Evolutionary conservation across 2,113 vertebrate species (phyloP).

Genomic region (Megalops atlanticus): DNA sequence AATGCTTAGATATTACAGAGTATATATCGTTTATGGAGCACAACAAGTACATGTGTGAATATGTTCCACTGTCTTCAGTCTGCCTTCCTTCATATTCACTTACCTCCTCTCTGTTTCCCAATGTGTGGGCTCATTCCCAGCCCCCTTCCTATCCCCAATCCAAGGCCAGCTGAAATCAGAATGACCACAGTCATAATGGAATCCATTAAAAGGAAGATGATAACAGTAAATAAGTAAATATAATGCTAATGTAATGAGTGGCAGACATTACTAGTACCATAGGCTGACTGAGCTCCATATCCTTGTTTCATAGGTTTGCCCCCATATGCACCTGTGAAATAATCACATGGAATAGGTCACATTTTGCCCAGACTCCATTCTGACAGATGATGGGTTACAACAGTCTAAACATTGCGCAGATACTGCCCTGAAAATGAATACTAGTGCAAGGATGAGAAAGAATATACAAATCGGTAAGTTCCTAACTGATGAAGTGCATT

Average conservation of each 20-base stretch:
- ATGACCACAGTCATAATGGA: not conserved
- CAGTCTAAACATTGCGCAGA: no score
- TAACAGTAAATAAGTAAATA: not conserved
- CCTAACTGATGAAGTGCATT: no score
- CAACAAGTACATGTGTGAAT: not conserved
- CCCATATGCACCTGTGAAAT: conserved; percentile 12
- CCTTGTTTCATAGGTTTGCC: not conserved
- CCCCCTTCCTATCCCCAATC: not conserved
- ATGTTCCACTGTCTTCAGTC: not conserved
- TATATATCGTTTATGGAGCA: not conserved
- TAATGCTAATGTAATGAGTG: not conserved
- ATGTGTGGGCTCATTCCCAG: conserved; percentile 5
- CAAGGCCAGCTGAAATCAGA: not conserved
- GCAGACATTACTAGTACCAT: not conserved
- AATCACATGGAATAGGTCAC: no score
- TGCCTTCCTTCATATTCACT: not conserved
- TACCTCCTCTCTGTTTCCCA: conserved; percentile 10
- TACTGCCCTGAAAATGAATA: no score
- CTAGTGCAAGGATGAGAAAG: no score
- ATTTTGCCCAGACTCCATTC: no score
- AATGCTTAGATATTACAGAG: not conserved
- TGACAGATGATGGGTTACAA: no score
- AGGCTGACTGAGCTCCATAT: conserved; percentile 11
- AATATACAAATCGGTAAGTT: no score
- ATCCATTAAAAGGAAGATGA: not conserved